phyloP scores from a whole-genome alignment of 1,140 invertebrate genomes.

The Ditylenchus dipsaci region DNA sequence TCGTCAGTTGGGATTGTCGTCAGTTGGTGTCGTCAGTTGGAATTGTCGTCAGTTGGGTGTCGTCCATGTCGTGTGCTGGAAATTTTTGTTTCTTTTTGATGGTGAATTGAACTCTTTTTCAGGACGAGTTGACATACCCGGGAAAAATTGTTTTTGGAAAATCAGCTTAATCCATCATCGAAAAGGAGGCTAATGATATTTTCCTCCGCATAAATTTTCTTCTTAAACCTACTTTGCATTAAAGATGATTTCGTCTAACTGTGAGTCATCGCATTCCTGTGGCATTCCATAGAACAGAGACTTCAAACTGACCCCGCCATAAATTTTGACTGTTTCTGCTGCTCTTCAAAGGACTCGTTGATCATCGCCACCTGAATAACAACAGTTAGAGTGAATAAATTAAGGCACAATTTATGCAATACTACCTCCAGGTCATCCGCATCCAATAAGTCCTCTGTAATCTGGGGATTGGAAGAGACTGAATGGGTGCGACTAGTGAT shows the following conservation, averaged over 20 bases:
- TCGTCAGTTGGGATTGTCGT: no score
- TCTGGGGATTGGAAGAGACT: slow-evolving; percentile 7
- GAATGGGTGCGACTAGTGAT: slow-evolving; percentile 8
- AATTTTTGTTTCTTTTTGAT: no score
- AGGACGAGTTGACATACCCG: no score
- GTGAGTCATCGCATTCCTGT: background rate
- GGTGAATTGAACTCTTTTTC: no score
- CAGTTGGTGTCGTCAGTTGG: no score
- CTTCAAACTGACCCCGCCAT: slow-evolving; percentile 9
- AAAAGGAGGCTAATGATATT: no score
- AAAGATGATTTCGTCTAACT: background rate
- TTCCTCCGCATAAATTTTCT: no score
- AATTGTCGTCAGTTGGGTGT: no score
- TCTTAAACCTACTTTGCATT: background rate
- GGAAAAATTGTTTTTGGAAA: no score
- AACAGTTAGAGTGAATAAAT: background rate
- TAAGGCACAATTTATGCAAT: background rate
- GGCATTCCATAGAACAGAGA: slow-evolving; percentile 18
- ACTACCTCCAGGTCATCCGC: slow-evolving; percentile 28
- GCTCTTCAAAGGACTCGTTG: slow-evolving; percentile 34
- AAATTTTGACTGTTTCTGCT: slow-evolving; percentile 25
- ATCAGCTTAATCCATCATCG: no score
- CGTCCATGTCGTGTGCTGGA: no score
- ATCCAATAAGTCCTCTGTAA: slow-evolving; percentile 15
- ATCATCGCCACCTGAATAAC: slow-evolving; percentile 26